Evolutionary conservation across 2,113 vertebrate species (phyloP).

Genomic region (Cyanistes caeruleus): DNA sequence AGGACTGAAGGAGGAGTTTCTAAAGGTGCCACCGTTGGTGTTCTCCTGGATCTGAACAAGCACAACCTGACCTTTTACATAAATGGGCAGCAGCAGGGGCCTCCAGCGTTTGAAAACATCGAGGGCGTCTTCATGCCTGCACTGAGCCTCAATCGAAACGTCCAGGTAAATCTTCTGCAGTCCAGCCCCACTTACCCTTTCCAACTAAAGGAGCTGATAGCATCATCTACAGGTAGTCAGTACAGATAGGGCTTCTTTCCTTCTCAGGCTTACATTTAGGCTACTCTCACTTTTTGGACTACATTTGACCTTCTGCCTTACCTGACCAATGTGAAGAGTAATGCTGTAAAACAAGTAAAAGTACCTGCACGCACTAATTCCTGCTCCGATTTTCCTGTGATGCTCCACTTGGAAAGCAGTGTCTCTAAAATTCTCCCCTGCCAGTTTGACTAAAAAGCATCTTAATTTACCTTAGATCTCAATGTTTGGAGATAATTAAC

Average conservation of each 20-base stretch:
- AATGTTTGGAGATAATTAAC: not conserved
- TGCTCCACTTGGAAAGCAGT: not conserved
- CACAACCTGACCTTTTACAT: slow-evolving; percentile 93
- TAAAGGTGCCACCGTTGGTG: slow-evolving; percentile 89
- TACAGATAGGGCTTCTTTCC: not conserved
- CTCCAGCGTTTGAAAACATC: slow-evolving; percentile 90
- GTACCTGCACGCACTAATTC: not conserved
- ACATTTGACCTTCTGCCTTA: not conserved
- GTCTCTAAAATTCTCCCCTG: not conserved
- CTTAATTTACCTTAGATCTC: not conserved
- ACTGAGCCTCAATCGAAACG: slow-evolving; percentile 95
- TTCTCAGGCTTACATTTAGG: not conserved
- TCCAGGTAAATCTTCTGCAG: slow-evolving; percentile 82
- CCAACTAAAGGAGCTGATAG: not conserved
- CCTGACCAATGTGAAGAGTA: not conserved
- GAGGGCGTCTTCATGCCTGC: slow-evolving; percentile 97
- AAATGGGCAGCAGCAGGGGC: slow-evolving; percentile 95
- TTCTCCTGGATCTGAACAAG: slow-evolving; percentile 93
- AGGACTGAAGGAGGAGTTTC: slow-evolving; percentile 95
- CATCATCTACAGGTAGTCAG: rapidly evolving
- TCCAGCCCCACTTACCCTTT: not conserved
- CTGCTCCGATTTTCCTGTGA: not conserved
- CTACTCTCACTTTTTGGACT: not conserved
- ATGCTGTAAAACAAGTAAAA: not conserved
- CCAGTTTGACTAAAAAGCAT: not conserved